Conservation (phyloP, 2,888 invertebrate species). For the Perizoma flavofasciatum region DNA sequence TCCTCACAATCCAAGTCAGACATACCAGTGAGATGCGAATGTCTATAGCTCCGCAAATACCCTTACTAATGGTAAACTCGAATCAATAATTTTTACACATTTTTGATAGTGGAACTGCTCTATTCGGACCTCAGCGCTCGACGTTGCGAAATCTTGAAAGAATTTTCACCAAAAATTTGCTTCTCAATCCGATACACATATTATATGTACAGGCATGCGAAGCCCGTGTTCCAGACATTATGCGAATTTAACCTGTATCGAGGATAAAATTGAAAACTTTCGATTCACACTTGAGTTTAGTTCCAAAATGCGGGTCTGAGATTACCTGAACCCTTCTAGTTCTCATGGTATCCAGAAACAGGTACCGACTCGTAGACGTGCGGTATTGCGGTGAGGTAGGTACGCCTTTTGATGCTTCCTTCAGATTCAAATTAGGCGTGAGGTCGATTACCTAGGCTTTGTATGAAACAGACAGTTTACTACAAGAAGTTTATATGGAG, state of each 20-base stretch:
- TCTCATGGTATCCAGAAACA: slow-evolving; percentile 13
- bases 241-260: too few species aligned
- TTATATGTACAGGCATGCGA: too few species aligned
- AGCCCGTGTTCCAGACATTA: too few species aligned
- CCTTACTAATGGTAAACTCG: slow-evolving; percentile 19
- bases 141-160: too few species aligned
- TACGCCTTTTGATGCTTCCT: slow-evolving; percentile 47
- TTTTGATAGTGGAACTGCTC: too few species aligned
- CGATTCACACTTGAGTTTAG: too few species aligned
- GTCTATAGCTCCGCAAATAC: slow-evolving; percentile 30
- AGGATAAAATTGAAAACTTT: too few species aligned
- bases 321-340: slow-evolving; percentile 6
- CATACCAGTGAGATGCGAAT: slow-evolving; percentile 52
- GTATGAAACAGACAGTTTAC: slow-evolving; percentile 18
- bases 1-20: slow-evolving; percentile 49
- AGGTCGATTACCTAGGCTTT: slow-evolving; percentile 19
- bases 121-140: too few species aligned
- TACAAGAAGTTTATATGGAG: slow-evolving; percentile 12
- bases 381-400: slow-evolving; percentile 34
- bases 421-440: slow-evolving; percentile 39
- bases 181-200: too few species aligned
- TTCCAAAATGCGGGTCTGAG: not conserved
- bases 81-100: not conserved
- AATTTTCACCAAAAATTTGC: too few species aligned
- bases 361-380: slow-evolving; percentile 26